Base-by-base conservation (phyloP, 2,797 vertebrate species). In the Spinibarbus caldwelli region DNA sequence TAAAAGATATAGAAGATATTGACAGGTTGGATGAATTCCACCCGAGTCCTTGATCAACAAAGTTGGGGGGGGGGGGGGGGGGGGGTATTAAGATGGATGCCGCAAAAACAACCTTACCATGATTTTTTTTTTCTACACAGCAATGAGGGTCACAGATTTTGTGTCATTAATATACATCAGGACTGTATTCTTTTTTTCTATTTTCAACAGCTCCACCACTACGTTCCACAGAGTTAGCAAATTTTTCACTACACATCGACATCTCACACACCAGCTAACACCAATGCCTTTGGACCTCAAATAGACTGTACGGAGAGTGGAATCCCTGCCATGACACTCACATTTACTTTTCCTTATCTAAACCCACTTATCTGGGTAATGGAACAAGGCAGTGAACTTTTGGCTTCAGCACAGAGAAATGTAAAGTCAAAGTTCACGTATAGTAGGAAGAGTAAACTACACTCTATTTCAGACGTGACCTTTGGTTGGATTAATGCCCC, bases 231-330 rank as follows among this genome's bases (percentile, higher is more conserved):
- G 70, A 31, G 59, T 29, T 83, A 47, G 83, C 41, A 4, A 15
- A 54, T 4, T 10, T 67, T 49, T 78, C 54, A 43, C 54, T 17
- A 72, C 43, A 34, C 29, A 70, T n/a, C n/a, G n/a, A n/a, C n/a
- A n/a, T 83, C 86, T 73, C 59, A 78, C 71, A 82, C 26, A 64
- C n/a, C 47, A 87, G 29, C 87, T 78, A 87, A 82, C 81, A 87
- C 73, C 64, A 85, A 82, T 67, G 83, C 76, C 88, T 92, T 91
- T 66, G 90, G 83, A 90, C 90, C 87, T 79, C 41, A 89, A 81
- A 86, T 67, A 57, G 77, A 85, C 71, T 76, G n/a, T n/a, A 72
- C 1, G 10, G 54, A 34, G 36, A 41, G 19, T 78, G 41, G 41
- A 80, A 79, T 83, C 43, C 36, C 3, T 84, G 26, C 68, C 62